Conservation (phyloP, 2,113 vertebrate species). For the Cyanistes caeruleus region DNA sequence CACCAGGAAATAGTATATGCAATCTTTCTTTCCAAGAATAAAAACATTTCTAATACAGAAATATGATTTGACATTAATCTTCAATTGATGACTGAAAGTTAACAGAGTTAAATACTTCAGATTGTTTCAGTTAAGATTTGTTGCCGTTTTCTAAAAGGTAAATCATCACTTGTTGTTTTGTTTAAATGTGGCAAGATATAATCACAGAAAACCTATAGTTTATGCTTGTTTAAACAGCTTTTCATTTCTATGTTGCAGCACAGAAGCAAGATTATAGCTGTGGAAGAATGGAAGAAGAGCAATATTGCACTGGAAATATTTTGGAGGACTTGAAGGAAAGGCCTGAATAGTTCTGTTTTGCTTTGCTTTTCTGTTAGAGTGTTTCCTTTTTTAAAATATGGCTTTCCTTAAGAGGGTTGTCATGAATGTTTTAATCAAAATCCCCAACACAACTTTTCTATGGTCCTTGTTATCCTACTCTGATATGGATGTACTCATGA, state of each 20-base stretch:
- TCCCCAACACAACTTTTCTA: background rate
- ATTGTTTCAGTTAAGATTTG: background rate
- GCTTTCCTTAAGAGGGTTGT: background rate
- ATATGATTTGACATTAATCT: background rate
- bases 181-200: background rate
- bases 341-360: background rate
- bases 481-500: background rate
- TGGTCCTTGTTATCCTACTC: background rate
- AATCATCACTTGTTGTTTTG: background rate
- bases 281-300: background rate
- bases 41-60: background rate
- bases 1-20: background rate
- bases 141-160: background rate
- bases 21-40: background rate
- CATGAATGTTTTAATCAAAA: background rate
- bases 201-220: background rate
- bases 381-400: background rate
- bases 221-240: background rate
- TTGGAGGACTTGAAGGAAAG: background rate
- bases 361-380: background rate
- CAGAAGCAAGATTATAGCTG: background rate
- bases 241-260: background rate
- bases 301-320: background rate
- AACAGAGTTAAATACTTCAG: background rate
- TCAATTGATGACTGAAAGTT: background rate